Conservation (phyloP, 2,797 vertebrate genomes). For the Poliocrania exsul region DNA sequence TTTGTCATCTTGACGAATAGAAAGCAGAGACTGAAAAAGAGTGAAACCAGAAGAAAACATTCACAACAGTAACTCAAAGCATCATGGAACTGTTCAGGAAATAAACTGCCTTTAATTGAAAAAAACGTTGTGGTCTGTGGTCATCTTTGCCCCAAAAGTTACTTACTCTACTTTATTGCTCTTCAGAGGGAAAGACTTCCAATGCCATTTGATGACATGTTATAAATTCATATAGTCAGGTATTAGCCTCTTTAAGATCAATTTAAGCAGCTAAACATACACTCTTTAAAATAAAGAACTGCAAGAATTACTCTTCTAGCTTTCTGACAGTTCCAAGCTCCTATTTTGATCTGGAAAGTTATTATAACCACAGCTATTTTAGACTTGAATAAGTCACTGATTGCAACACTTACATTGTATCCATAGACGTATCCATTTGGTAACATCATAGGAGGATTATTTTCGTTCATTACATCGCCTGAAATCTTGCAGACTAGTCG, state of each 20-base stretch:
- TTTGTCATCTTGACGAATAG: slow-evolving; percentile 99
- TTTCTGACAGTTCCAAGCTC: not conserved
- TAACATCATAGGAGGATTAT: slow-evolving; percentile 99
- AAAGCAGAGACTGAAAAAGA: slow-evolving; percentile 91
- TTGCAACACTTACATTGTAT: slow-evolving; percentile 90
- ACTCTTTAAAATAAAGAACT: not conserved
- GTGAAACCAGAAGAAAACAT: not conserved
- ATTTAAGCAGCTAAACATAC: not conserved
- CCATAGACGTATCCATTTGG: slow-evolving; percentile 99
- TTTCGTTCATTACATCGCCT: slow-evolving; percentile 99
- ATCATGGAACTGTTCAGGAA: not conserved
- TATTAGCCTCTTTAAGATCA: not conserved
- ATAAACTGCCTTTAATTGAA: not conserved
- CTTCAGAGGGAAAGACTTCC: not conserved
- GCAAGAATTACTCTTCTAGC: not conserved
- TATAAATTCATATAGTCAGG: not conserved
- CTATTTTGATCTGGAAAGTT: not conserved
- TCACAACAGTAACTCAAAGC: not conserved
- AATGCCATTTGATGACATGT: not conserved
- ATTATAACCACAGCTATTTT: not conserved
- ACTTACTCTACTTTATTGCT: not conserved
- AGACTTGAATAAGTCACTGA: not conserved
- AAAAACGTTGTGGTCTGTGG: not conserved
- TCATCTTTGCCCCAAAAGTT: not conserved
- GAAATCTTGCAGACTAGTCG: slow-evolving; percentile 99